Base-by-base conservation (phyloP, 2,113 vertebrate genomes). In the Pseudolaguvia tuberculata region DNA sequence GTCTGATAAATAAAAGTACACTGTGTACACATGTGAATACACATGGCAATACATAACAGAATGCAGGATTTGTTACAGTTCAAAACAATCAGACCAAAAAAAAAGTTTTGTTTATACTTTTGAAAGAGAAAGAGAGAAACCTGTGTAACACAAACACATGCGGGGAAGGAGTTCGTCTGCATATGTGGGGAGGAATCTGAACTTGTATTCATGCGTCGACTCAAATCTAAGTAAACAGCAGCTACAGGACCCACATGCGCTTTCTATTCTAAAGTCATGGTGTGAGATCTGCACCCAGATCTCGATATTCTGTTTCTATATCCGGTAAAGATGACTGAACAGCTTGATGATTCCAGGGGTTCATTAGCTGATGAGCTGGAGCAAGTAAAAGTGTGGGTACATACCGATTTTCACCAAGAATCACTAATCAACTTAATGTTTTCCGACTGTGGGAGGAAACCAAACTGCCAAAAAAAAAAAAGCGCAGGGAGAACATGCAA, bases 201-300 rank as follows among this genome's bases (percentile, higher is more conserved):
- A 79, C 75, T 53, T n/a, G 58, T 65, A 70, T 72, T 75, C 58
- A 55, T 66, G 76, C 70, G 62, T 61, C 9, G 70, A 63, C 72
- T 62, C 69, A 70, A 79, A 76, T 75, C 72, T 35, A 17, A 63
- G 73, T 77, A 79, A 80, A 79, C 74, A 79, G 56, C 17, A 61
- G 59, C 62, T 31, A 18, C 53, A 35, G 47, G 48, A 57, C 65
- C 66, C 71, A 65, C 53, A 71, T 65, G 42, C 68, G 48, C 51
- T 62, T 50, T 47, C 61, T 73, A 56, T 31, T 70, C 58, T 51
- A 59, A 59, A 31, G 23, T 53, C 39, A 42, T 4, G 65, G n/a
- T 20, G 21, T 8, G 59, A 52, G 39, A 52, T 39, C 2, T 48
- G 35, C 31, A 20, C 61, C 5, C 20, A 79, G 70, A 51, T 76